Percentiles rank a stretch among this genome's conserved stretches.
These are phyloP conservation scores for Pelobates cultripes DNA, from an alignment of 2,797 vertebrate species.

Conservation along the genomic window DNA sequence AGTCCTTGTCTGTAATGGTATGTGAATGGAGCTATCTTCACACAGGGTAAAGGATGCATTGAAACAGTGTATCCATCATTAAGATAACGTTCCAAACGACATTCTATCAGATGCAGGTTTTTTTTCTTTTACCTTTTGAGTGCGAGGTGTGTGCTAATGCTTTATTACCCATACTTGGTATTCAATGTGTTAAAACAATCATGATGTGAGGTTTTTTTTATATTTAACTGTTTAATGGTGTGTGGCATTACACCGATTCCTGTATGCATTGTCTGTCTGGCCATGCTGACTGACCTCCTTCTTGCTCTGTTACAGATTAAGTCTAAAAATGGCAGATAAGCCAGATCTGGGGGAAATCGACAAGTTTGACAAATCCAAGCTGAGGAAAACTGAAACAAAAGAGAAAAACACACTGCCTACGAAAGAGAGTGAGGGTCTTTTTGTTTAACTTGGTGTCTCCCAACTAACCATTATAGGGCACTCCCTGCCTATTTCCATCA, in stretches of 20 bases:
- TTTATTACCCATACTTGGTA: too few species aligned
- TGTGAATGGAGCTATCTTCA: too few species aligned
- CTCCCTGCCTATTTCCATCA: too few species aligned
- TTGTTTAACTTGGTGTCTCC: neutral
- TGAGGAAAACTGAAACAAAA: slow-evolving; percentile 36
- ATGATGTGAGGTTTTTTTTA: neutral
- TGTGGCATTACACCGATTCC: neutral
- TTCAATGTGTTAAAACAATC: too few species aligned
- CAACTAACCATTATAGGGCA: too few species aligned
- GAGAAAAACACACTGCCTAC: slow-evolving; percentile 51
- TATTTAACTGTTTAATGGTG: neutral
- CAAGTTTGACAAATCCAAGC: slow-evolving; percentile 42
- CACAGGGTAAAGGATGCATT: too few species aligned
- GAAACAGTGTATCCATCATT: too few species aligned
- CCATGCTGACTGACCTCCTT: neutral
- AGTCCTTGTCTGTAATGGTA: too few species aligned
- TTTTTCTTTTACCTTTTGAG: too few species aligned
- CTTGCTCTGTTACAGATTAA: neutral
- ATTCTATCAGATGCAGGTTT: too few species aligned
- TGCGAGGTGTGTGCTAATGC: too few species aligned
- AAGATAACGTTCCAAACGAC: too few species aligned
- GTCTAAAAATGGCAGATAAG: slow-evolving; percentile 36
- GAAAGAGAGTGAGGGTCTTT: slow-evolving; percentile 38
- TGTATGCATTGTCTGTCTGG: neutral
- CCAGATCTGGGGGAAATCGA: slow-evolving; percentile 42